Conservation (phyloP, 2,797 vertebrate genomes). For the Phoxinus dragarum region DNA sequence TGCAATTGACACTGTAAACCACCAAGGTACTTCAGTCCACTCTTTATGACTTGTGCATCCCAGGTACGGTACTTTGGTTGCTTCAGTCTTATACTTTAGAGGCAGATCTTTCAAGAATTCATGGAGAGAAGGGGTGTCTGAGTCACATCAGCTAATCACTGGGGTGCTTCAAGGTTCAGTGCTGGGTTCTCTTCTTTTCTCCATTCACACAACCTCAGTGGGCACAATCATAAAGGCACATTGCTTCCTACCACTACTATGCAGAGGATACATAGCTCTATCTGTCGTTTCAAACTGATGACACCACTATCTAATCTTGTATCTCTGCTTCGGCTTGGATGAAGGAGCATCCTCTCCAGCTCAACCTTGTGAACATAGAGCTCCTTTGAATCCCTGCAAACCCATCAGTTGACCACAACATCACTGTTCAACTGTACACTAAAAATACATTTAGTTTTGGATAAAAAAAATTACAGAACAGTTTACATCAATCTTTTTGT, state of each 20-base stretch:
- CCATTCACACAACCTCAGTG: neutral
- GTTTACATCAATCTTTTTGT: neutral
- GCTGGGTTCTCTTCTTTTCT: neutral
- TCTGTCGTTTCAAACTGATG: neutral
- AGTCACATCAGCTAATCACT: neutral
- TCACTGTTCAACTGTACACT: neutral
- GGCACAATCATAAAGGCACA: neutral
- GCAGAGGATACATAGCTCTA: neutral
- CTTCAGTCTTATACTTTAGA: neutral
- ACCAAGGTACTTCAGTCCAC: neutral
- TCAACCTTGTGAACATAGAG: neutral
- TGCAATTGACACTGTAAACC: neutral
- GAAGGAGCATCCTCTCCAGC: neutral
- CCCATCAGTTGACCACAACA: neutral
- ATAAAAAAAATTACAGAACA: neutral
- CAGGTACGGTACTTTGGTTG: neutral
- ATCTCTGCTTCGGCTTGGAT: neutral
- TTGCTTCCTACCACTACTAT: neutral
- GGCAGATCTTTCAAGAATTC: neutral
- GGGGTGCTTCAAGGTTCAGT: neutral
- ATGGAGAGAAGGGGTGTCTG: neutral
- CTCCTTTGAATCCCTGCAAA: slow-evolving; percentile 12
- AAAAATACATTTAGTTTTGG: neutral
- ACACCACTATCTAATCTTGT: no score
- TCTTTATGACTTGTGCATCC: neutral